Evolutionary conservation across 2,797 vertebrate genomes (phyloP), one percentile per base, ranked within the genome.

Genomic region (Enteromius afrohamiltoni): DNA sequence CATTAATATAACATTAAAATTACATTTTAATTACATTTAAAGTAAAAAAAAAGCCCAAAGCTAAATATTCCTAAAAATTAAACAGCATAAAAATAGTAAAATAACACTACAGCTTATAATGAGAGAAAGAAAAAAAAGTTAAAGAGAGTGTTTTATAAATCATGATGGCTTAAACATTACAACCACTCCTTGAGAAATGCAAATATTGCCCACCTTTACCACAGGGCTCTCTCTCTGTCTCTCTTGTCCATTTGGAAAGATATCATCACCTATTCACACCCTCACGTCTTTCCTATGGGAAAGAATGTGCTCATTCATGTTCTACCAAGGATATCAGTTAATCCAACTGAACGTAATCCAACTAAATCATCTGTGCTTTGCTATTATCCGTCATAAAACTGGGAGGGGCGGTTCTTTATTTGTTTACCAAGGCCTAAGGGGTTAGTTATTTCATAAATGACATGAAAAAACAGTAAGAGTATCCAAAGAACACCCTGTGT

Each of bases 201-300:
- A 82, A 82, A 67, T 65, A 82, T 4, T 40, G 49, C 37, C 26
- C 68, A 71, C 23, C 68, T 55, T 80, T 29, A 31, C 29, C 31
- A 40, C 19, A 53, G 64, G 62, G 29, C 74, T 58, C 29, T 51
- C 34, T 69, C 37, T 26, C 13, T 70, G 42, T 34, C 29, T 65
- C 60, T 8, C 4, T 62, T 26, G 37, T 14, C 11, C 42, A 8
- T 26, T 53, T 26, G 45, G 2, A 67, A 68, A 79, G 7, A 40
- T 37, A 19, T 51, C 77, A 79, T 40, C 77, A 68, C 62, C 77
- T 53, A 34, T 76, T 75, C 80, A 82, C 80, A 65, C 71, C 80
- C 45, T 40, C 71, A 53, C 23, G 1, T 55, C 73, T 76, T 58
- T 74, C 29, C 58, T 74, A 37, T 74, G 79, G 67, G 29, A 76